Percentiles rank a stretch among this genome's conserved stretches.
Evolutionary conservation across 92 coral and sea anemone species (phyloP).

Genomic region (Blastomussa wellsi): DNA sequence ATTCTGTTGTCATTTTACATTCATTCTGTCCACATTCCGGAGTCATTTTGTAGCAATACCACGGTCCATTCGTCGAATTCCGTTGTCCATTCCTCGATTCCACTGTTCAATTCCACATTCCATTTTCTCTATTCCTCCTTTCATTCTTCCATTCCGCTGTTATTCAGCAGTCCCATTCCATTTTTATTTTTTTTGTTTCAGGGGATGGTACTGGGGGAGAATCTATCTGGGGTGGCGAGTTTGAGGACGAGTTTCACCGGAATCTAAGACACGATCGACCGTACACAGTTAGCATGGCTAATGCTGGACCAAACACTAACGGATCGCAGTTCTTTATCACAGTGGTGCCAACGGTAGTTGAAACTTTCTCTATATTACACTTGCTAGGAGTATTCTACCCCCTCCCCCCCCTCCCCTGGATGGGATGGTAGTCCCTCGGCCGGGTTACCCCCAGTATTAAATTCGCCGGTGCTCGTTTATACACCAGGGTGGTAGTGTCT

Average conservation of each 20-base stretch:
- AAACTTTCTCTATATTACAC: too few relatives aligned
- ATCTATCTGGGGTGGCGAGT: slow-evolving; percentile 99
- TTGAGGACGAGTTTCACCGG: slow-evolving; percentile 96
- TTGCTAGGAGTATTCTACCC: too few relatives aligned
- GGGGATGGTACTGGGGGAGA: slow-evolving; percentile 99
- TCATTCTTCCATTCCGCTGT: too few relatives aligned
- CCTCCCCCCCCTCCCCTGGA: too few relatives aligned
- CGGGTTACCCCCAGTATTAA: not conserved
- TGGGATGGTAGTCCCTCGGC: too few relatives aligned
- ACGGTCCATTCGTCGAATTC: too few relatives aligned
- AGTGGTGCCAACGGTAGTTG: slow-evolving; percentile 88
- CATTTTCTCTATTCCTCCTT: too few relatives aligned
- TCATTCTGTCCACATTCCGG: not conserved
- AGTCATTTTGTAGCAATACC: not conserved
- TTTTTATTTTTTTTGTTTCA: slow-evolving; percentile 6
- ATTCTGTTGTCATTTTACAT: not conserved
- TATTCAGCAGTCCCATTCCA: too few relatives aligned
- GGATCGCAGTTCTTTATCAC: slow-evolving; percentile 97
- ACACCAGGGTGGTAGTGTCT: too few relatives aligned
- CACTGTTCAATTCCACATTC: too few relatives aligned
- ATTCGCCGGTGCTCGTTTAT: too few relatives aligned
- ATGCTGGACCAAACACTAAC: slow-evolving; percentile 95
- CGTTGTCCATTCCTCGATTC: too few relatives aligned
- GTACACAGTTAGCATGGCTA: slow-evolving; percentile 97
- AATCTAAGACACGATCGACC: slow-evolving; percentile 94